These are phyloP conservation scores for Drosophila colorata DNA, from an alignment of 2,888 invertebrate genomes.

Conservation along the genomic window DNA sequence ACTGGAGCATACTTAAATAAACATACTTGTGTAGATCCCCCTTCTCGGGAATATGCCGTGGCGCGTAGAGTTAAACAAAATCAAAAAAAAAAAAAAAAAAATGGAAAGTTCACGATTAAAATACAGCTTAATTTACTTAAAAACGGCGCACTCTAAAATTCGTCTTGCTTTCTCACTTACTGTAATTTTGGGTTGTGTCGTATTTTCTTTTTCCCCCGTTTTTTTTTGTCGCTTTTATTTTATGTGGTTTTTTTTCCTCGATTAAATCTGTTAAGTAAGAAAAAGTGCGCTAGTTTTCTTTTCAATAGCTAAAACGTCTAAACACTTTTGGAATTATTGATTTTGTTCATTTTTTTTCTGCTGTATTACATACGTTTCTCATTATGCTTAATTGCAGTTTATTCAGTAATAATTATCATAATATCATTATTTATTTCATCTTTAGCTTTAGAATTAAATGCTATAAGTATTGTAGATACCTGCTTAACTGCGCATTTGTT, in stretches of 20 bases:
- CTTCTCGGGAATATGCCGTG: not conserved
- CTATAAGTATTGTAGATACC: slow-evolving; percentile 71
- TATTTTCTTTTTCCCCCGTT: slow-evolving; percentile 10
- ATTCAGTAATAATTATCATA: slow-evolving; percentile 41
- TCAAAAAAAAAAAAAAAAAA: slow-evolving; percentile 9
- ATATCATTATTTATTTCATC: slow-evolving; percentile 25
- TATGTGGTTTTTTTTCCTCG: slow-evolving; percentile 18
- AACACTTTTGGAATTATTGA: slow-evolving; percentile 42
- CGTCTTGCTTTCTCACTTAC: slow-evolving; percentile 49
- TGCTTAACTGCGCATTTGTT: slow-evolving; percentile 51
- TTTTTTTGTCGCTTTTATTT: slow-evolving; percentile 13
- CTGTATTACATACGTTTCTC: slow-evolving; percentile 44
- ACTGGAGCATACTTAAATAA: slow-evolving; percentile 22
- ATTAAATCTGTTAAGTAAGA: slow-evolving; percentile 63
- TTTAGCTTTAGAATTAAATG: slow-evolving; percentile 51
- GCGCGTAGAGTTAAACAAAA: slow-evolving; percentile 15
- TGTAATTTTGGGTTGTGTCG: slow-evolving; percentile 21
- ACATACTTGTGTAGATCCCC: slow-evolving; percentile 2
- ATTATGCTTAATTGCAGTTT: slow-evolving; percentile 56
- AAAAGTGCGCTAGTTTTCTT: slow-evolving; percentile 63
- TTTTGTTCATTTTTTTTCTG: slow-evolving; percentile 1
- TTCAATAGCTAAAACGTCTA: slow-evolving; percentile 60
- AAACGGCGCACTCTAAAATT: slow-evolving; percentile 57
- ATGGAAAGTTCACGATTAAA: slow-evolving; percentile 37
- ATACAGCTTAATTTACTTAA: slow-evolving; percentile 55